Evolutionary conservation across 2,113 vertebrate genomes (phyloP), one percentile per base, ranked within the genome.

Genomic region (Cryptomyrus ogoouensis): DNA sequence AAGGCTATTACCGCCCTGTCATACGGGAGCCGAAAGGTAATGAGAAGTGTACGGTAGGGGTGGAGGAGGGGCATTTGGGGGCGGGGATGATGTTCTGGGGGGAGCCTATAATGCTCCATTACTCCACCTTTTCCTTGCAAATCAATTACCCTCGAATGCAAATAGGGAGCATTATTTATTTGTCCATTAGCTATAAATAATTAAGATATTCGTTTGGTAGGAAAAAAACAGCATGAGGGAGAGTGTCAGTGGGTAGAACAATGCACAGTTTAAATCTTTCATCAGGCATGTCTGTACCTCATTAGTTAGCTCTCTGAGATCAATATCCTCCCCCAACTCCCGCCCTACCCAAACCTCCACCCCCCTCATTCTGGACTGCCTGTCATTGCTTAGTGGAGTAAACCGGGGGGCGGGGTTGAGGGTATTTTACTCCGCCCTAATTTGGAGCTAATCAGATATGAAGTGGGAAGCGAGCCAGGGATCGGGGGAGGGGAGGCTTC

Each of bases 1-100:
- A 93, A 95, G 94, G 95, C 95, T 95, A 96, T 96, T 96, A 96
- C 94, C 90, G 93, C 89, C 93, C 87, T 95, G 95, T 95, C 95
- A 94, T 93, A 93, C 93, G 91, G 93, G 94, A 94, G 91, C 91
- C 94, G 92, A 95, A 90, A 92, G 93, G 93, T 95, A 95, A 95
- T 95, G 93, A 93, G 94, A 94, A 5, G 84, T 93, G 94, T 92
- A 94, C 93, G 91, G 93, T 93, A 91, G 46, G 12, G 93, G 0
- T 5, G 35, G 13, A 24, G 39, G 77, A 9, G 83, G 52, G 52
- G 10, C 27, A 27, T 10, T 86, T 89, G 85, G 62, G 77, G 90
- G 92, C 89, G 92, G 39, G 19, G 87, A 44, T 77, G 89, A 62
- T 90, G 89, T 83, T 88, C 90, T 49, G 88, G 80, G 88, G 92